These are phyloP conservation scores for Ochropleura plecta DNA, from an alignment of 2,888 invertebrate genomes.

Conservation along the genomic window DNA sequence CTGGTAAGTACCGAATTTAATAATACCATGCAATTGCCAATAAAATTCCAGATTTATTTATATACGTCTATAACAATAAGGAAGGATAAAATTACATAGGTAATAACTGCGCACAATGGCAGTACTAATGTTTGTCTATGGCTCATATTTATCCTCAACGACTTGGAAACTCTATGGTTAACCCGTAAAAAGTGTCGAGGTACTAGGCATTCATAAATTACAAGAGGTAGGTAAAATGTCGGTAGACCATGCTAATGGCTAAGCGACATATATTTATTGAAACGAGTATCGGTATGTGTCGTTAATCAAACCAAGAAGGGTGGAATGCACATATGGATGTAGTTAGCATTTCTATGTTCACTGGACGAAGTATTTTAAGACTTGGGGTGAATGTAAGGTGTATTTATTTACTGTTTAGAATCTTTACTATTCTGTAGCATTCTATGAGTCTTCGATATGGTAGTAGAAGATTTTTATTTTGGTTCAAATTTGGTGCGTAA, in stretches of 20 bases:
- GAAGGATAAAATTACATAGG: conserved; percentile 56
- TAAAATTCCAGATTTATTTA: conserved; percentile 44
- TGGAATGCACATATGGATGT: conserved; percentile 50
- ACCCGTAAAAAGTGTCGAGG: conserved; percentile 43
- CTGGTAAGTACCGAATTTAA: not conserved
- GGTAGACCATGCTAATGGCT: conserved; percentile 47
- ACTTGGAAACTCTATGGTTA: conserved; percentile 30
- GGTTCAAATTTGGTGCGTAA: too few species aligned
- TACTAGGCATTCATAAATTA: conserved; percentile 53
- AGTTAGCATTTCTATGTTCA: conserved; percentile 31
- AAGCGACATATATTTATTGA: conserved; percentile 61
- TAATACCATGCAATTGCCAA: conserved; percentile 10
- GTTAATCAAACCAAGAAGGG: conserved; percentile 54
- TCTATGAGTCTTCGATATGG: too few species aligned
- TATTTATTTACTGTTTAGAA: conserved; percentile 3
- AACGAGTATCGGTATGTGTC: conserved; percentile 40
- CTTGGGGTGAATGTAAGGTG: conserved; percentile 7
- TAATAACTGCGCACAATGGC: conserved; percentile 30
- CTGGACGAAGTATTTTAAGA: conserved; percentile 39
- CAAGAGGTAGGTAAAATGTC: conserved; percentile 36
- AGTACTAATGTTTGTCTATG: conserved; percentile 41
- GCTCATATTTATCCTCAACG: conserved; percentile 44
- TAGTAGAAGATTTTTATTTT: too few species aligned
- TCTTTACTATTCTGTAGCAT: not conserved
- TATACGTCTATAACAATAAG: conserved; percentile 30